Conservation (phyloP, 2,797 vertebrate genomes). For the Gallinago solitaria region DNA sequence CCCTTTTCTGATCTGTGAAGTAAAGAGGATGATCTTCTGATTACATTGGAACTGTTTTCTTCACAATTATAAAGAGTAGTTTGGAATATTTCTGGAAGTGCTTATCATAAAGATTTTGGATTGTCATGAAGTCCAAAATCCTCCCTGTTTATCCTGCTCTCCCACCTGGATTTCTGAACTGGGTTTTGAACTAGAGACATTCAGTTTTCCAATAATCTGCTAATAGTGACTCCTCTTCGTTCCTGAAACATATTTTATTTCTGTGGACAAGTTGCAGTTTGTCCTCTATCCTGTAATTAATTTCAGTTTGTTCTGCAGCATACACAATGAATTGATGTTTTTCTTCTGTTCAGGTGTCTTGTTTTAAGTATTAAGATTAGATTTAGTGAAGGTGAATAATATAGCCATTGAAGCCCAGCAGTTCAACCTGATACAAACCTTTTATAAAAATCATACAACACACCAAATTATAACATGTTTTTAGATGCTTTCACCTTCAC, state of each 20-base stretch:
- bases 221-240: not conserved
- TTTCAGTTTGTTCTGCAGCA: not conserved
- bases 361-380: not conserved
- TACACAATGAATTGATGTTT: not conserved
- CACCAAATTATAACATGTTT: not conserved
- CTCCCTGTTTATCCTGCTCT: not conserved
- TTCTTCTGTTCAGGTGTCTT: not conserved
- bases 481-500: not conserved
- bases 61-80: not conserved
- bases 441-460: not conserved
- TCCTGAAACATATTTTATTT: not conserved
- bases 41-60: not conserved
- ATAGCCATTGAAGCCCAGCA: not conserved
- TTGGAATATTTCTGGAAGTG: not conserved
- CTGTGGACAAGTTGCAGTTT: not conserved
- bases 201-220: not conserved
- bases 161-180: not conserved
- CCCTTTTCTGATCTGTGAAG: not conserved
- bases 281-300: not conserved
- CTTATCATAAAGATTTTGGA: not conserved
- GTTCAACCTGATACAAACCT: not conserved
- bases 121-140: not conserved
- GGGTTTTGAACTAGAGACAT: not conserved
- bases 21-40: not conserved
- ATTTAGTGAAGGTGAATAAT: not conserved